phyloP scores from a whole-genome alignment of 2,113 vertebrate genomes.

The Rhinichthys klamathensis region DNA sequence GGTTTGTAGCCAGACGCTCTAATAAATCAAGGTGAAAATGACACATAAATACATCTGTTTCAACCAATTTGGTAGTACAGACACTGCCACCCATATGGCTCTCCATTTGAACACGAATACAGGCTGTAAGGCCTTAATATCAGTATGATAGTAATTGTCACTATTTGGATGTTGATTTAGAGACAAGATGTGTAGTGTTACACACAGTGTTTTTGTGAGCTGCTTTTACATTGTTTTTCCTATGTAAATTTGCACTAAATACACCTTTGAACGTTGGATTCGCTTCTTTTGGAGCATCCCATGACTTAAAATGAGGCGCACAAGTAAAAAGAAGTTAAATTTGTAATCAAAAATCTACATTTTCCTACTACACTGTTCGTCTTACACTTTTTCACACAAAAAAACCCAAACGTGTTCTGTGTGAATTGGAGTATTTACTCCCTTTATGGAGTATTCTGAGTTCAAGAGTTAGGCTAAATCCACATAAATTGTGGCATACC shows the following conservation, averaged over 20 bases:
- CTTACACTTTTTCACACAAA: neutral
- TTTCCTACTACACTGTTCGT: neutral
- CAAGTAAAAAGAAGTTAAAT: neutral
- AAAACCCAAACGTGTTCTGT: neutral
- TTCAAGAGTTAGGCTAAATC: neutral
- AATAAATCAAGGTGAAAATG: slow-evolving; percentile 67
- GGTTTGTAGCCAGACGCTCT: slow-evolving; percentile 59
- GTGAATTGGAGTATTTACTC: too few species aligned
- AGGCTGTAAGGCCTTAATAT: neutral
- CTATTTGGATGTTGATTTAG: neutral
- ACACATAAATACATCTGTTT: slow-evolving; percentile 72
- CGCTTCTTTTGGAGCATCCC: neutral
- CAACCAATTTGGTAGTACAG: slow-evolving; percentile 67
- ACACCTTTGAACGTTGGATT: neutral
- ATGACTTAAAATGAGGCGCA: neutral
- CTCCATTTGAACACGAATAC: slow-evolving; percentile 30
- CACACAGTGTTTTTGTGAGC: neutral
- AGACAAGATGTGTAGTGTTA: neutral
- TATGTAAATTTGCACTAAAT: neutral
- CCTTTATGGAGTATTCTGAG: neutral
- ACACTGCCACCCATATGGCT: slow-evolving; percentile 59
- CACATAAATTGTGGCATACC: neutral
- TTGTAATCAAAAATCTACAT: neutral
- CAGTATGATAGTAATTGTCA: neutral
- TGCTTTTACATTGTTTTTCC: too few species aligned